Evolutionary conservation across 2,797 vertebrate species (phyloP), one percentile per base, ranked within the genome.

Genomic region (Nothura maculosa): DNA sequence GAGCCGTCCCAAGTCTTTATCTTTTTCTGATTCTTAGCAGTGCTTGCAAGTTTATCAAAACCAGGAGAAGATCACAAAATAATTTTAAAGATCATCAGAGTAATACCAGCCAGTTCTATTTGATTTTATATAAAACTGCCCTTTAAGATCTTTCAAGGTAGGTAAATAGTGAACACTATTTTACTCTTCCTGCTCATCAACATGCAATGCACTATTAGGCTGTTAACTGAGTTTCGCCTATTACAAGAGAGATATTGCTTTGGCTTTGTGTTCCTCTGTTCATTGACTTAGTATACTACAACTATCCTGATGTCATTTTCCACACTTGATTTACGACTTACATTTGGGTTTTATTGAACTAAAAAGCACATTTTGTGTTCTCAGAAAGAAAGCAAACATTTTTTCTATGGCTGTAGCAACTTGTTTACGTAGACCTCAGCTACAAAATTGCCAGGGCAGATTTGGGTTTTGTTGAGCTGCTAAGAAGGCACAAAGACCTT

Each of bases 331-430:
- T 93, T 92, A 38, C 72, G 77, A 48, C 82, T 94, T 94, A 87
- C 30, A 63, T 10, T 61, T 93, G 87, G 54, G 45, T 92, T 90
- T 94, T 90, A 88, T 73, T 95, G 87, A 88, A 48, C 85, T 82
- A 89, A 95, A 92, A 83, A 38, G 70, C 55, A 72, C 87, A 92
- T 90, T 93, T 93, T 93, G 85, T 95, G 66, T 84, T 93, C 94
- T 76, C 89, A 87, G 72, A 94, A 94, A 90, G 36, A 60, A 24
- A 69, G 81, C 25, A 94, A 93, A 86, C 3, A 54, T 81, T 88
- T 95, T 85, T 86, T 64, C 82, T 60, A 17, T 20, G 77, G 63
- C 55, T 77, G 1, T 42, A 48, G 73, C 90, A 82, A 69, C 75
- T 64, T 89, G 92, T 90, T 92, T 94, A 87, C 85, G 14, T 54